Conservation (phyloP, 2,797 vertebrate species). For the Myripristis murdjan region DNA sequence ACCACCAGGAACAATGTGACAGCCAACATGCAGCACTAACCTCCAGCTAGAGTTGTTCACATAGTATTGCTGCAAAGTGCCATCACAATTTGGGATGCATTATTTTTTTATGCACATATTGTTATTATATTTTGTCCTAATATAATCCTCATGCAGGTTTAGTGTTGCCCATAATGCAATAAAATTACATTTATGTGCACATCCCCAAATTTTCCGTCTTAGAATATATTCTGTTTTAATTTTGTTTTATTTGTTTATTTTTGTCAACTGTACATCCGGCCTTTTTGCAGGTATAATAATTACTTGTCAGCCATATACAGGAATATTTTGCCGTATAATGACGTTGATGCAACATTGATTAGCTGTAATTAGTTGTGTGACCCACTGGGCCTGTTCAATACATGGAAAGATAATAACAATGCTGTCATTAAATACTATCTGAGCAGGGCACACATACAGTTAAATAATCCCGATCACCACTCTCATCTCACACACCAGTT, state of each 20-base stretch:
- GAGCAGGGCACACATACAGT: slow-evolving; percentile 42
- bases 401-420: slow-evolving; percentile 71
- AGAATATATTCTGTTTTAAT: slow-evolving; percentile 16
- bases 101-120: neutral
- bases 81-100: neutral
- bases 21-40: slow-evolving; percentile 21
- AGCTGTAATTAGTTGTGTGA: slow-evolving; percentile 75
- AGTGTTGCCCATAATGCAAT: neutral
- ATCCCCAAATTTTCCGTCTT: neutral
- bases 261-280: slow-evolving; percentile 12
- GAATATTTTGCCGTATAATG: slow-evolving; percentile 68
- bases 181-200: too few species aligned
- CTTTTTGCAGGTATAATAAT: slow-evolving; percentile 14
- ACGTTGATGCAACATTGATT: slow-evolving; percentile 70
- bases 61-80: slow-evolving; percentile 18
- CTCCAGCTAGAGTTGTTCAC: neutral
- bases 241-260: slow-evolving; percentile 25
- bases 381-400: slow-evolving; percentile 78
- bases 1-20: slow-evolving; percentile 34
- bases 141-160: slow-evolving; percentile 1
- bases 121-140: neutral
- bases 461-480: slow-evolving; percentile 42
- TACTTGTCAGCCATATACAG: slow-evolving; percentile 36
- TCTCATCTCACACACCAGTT: slow-evolving; percentile 51
- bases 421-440: slow-evolving; percentile 62